phyloP scores from a whole-genome alignment of 2,888 invertebrate genomes.

The Drosophila nigricruria region DNA sequence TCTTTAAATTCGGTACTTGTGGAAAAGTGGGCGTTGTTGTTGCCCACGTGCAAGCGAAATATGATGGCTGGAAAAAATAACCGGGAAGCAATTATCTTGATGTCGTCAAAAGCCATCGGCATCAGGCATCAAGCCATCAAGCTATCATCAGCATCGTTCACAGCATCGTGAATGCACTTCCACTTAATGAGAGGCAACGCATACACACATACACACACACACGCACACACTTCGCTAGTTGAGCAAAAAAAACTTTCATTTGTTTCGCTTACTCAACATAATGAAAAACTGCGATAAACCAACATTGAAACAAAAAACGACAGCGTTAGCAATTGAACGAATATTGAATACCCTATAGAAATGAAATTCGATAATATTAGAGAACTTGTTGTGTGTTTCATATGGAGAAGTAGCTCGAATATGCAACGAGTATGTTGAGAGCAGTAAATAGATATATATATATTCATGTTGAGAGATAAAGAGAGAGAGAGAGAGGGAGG shows the following conservation, averaged over 20 bases:
- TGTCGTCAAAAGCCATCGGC: slow-evolving; percentile 74
- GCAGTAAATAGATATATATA: too few relatives aligned
- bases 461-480: too few relatives aligned
- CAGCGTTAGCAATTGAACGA: background rate
- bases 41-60: slow-evolving; percentile 48
- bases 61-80: slow-evolving; percentile 49
- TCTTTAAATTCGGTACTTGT: slow-evolving; percentile 45
- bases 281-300: slow-evolving; percentile 58
- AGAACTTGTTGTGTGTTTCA: background rate
- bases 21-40: slow-evolving; percentile 17
- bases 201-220: slow-evolving; percentile 18
- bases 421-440: too few relatives aligned
- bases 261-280: slow-evolving; percentile 77
- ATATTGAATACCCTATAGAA: background rate
- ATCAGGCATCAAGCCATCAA: slow-evolving; percentile 45
- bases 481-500: too few relatives aligned
- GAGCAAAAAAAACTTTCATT: slow-evolving; percentile 65
- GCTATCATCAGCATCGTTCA: slow-evolving; percentile 50
- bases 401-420: too few relatives aligned
- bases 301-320: slow-evolving; percentile 9
- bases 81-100: slow-evolving; percentile 76
- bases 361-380: background rate
- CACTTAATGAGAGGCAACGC: slow-evolving; percentile 66
- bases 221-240: slow-evolving; percentile 32
- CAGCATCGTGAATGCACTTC: slow-evolving; percentile 69